Base-by-base conservation (phyloP, 2,888 invertebrate species). In the Erannis defoliaria region DNA sequence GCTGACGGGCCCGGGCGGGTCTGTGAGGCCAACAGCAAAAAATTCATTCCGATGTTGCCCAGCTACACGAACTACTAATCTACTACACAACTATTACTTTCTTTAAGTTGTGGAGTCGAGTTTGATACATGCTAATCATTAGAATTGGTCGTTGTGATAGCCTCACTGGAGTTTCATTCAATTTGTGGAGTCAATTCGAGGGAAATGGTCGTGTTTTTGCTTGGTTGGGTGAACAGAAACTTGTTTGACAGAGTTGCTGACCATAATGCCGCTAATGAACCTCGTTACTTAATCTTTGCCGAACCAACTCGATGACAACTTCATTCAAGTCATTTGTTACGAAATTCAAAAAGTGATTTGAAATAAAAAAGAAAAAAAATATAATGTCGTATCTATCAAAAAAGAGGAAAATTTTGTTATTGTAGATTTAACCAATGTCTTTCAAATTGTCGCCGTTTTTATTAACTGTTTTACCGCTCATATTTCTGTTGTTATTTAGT, bases 391-490 rank as follows among this genome's bases (percentile, higher is more conserved):
- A 67, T 83, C 91, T 83, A 87, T 91, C 91, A 90, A 88, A 90
- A 90, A 90, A 87, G 85, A 86, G 84, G 81, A 89, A 92, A 90
- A 91, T 85, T 90, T 90, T 91, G 84, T 88, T 89, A 90, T 86
- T 85, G 85, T 89, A 90, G 88, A 90, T 91, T 92, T 88, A 89
- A 90, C 83, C 80, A 88, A 92, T 89, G 89, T 87, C 87, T 90
- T 89, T 89, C 85, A 91, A 91, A 89, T 90, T 91, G 88, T 89
- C 86, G 83, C 88, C 86, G 83, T 90, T 90, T 91, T 85, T 92
- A 88, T 85, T 89, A 81, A 85, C 84, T 85, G 79, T 89, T 90
- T 90, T 90, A 91, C 88, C 85, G 78, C 85, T 88, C 85, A 80
- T 86, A 85, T 85, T 81, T 87, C 84, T 84, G 82, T 86, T 88